Conservation (phyloP, 2,113 vertebrate species). For the Chaetodon trifascialis region DNA sequence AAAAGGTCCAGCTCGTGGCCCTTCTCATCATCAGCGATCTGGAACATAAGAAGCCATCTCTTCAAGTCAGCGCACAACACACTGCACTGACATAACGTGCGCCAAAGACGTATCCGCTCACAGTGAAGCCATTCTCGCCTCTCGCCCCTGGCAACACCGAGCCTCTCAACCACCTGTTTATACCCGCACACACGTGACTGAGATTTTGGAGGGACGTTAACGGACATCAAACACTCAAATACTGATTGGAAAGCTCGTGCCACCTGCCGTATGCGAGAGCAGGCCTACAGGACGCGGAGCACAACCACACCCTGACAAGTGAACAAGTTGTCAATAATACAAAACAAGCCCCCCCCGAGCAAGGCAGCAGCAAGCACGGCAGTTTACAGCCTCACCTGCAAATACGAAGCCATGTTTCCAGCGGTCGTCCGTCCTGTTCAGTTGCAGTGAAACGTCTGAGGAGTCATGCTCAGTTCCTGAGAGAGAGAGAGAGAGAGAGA, state of each 20-base stretch:
- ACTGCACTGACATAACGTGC: constrained; percentile 22
- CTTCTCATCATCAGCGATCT: constrained; percentile 85
- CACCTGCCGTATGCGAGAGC: background rate
- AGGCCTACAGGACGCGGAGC: constrained; percentile 16
- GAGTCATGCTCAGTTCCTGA: constrained; percentile 59
- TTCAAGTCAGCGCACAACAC: background rate
- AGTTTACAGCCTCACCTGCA: constrained; percentile 75
- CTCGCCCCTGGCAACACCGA: constrained; percentile 4
- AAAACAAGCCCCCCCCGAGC: background rate
- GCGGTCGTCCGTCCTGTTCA: constrained; percentile 41
- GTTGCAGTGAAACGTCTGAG: constrained; percentile 33
- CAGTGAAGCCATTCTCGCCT: background rate
- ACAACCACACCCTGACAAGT: constrained; percentile 64
- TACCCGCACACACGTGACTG: background rate
- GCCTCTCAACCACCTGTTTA: constrained; percentile 70
- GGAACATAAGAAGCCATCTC: constrained; percentile 22
- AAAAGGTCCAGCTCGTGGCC: constrained; percentile 86
- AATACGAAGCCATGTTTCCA: constrained; percentile 80
- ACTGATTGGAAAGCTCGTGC: background rate
- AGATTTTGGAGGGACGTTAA: background rate
- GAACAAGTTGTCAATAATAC: constrained; percentile 36
- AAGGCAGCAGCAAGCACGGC: background rate
- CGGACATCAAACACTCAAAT: background rate
- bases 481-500: background rate
- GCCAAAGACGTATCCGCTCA: constrained; percentile 8